Evolutionary conservation across 2,797 vertebrate genomes (phyloP).

Genomic region (Alectoris magna): DNA sequence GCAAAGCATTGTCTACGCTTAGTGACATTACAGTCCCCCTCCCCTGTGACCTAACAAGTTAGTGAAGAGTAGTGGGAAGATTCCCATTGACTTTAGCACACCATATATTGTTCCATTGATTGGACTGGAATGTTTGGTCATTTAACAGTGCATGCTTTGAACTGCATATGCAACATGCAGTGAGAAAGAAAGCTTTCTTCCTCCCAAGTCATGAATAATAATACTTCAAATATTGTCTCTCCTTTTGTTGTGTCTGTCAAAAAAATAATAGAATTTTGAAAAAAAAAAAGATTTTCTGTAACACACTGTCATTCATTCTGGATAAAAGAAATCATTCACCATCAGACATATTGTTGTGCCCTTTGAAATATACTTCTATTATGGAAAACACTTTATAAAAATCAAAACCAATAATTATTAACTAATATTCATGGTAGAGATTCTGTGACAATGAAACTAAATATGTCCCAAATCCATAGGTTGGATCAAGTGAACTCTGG

Average conservation of each 20-base stretch:
- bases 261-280: background rate
- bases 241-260: slow-evolving; percentile 28
- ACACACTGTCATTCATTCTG: background rate
- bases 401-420: background rate
- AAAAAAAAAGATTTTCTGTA: background rate
- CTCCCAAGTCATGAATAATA: slow-evolving; percentile 14
- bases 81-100: background rate
- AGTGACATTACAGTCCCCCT: background rate
- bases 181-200: slow-evolving; percentile 23
- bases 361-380: background rate
- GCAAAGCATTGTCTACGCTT: background rate
- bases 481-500: background rate
- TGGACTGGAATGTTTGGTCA: slow-evolving; percentile 9
- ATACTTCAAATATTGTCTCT: slow-evolving; percentile 10
- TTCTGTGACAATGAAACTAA: background rate
- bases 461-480: background rate
- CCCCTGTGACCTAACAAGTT: background rate
- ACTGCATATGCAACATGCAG: fast-evolving
- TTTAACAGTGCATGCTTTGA: background rate
- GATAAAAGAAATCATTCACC: background rate
- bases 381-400: background rate
- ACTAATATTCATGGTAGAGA: background rate
- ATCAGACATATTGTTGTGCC: background rate
- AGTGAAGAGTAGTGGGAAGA: background rate
- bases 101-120: background rate